Percentiles rank a stretch among this genome's conserved stretches.
phyloP scores from a whole-genome alignment of 2,797 vertebrate genomes.

The Melanotaenia nigrans region DNA sequence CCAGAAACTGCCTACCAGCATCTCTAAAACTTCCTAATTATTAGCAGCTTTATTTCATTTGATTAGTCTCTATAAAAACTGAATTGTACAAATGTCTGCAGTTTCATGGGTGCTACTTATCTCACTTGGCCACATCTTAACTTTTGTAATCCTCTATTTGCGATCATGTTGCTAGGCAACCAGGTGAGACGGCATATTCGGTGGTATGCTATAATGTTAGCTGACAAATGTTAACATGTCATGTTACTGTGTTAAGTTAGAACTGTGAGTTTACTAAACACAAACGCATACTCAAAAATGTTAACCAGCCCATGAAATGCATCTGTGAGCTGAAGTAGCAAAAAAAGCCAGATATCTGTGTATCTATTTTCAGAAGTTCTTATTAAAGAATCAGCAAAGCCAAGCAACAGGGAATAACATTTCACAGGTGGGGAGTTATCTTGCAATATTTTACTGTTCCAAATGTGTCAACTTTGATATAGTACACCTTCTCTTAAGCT shows the following conservation, averaged over 20 bases:
- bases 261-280: constrained; percentile 12
- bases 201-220: neutral
- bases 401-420: neutral
- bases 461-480: neutral
- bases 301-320: neutral
- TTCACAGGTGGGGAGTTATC: neutral
- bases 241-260: constrained; percentile 7
- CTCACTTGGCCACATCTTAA: neutral
- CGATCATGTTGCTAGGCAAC: neutral
- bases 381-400: neutral
- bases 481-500: neutral
- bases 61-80: neutral
- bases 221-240: constrained; percentile 8
- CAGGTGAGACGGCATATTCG: neutral
- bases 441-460: neutral
- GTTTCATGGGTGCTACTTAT: neutral
- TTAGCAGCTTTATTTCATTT: neutral
- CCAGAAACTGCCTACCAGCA: neutral
- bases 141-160: neutral
- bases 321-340: neutral
- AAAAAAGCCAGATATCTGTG: neutral
- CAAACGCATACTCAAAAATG: neutral
- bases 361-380: neutral
- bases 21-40: constrained; percentile 8
- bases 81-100: neutral